Conservation (phyloP, 2,888 invertebrate genomes). For the Pandemis cinnamomeana region DNA sequence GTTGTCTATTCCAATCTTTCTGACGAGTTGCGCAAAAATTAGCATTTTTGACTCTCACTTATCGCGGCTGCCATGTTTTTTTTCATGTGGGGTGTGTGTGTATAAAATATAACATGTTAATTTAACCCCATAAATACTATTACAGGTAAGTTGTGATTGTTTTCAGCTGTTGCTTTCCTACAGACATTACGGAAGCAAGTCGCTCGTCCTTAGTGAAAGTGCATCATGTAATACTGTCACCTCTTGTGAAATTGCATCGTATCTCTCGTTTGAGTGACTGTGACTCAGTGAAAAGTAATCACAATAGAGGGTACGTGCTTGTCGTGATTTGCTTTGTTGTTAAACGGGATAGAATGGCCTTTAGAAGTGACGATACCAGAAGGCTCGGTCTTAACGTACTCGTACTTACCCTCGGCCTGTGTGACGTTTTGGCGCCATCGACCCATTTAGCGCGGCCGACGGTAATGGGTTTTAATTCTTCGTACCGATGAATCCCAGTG, state of each 20-base stretch:
- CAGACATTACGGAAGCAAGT: constrained; percentile 68
- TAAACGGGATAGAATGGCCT: constrained; percentile 46
- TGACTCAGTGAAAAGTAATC: constrained; percentile 64
- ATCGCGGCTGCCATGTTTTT: constrained; percentile 90
- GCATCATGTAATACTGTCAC: constrained; percentile 82
- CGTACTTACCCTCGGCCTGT: constrained; percentile 56
- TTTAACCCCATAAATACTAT: constrained; percentile 77
- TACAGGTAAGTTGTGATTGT: constrained; percentile 72
- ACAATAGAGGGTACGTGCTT: constrained; percentile 53
- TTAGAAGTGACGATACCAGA: constrained; percentile 50
- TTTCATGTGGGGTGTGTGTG: constrained; percentile 88
- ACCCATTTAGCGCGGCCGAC: constrained; percentile 79
- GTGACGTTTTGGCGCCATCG: constrained; percentile 84
- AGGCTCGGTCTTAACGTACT: constrained; percentile 52
- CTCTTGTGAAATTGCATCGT: constrained; percentile 83
- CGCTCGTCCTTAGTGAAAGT: constrained; percentile 80
- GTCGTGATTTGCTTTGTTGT: constrained; percentile 51
- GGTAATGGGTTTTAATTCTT: constrained; percentile 70
- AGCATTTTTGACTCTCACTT: constrained; percentile 70
- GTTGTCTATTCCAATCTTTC: constrained; percentile 72
- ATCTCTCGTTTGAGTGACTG: constrained; percentile 60
- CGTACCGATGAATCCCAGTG: constrained; percentile 66
- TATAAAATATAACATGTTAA: constrained; percentile 77
- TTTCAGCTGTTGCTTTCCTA: constrained; percentile 54
- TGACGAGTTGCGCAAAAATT: constrained; percentile 82